Evolutionary conservation across 2,888 invertebrate species (phyloP).

Genomic region (Caenorhabditis sp.): DNA sequence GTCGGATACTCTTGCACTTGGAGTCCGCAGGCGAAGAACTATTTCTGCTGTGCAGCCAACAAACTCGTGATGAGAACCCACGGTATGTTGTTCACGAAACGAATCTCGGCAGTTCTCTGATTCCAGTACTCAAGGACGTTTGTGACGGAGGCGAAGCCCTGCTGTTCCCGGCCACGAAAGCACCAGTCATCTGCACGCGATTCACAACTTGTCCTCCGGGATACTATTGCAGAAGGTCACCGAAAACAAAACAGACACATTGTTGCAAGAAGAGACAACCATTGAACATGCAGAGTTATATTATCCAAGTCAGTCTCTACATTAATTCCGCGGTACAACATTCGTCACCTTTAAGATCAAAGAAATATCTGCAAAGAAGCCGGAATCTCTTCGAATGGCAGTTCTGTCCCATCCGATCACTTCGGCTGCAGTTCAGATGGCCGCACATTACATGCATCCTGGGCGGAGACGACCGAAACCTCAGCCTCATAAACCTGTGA

Average conservation of each 20-base stretch:
- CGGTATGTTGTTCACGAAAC: slow-evolving; percentile 21
- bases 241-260: slow-evolving; percentile 57
- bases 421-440: slow-evolving; percentile 28
- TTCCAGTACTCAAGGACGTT: slow-evolving; percentile 58
- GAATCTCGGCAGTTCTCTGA: neutral
- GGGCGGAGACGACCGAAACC: slow-evolving; percentile 33
- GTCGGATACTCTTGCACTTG: slow-evolving; percentile 65
- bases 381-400: slow-evolving; percentile 34
- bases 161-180: slow-evolving; percentile 61
- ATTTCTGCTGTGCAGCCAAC: slow-evolving; percentile 66
- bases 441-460: slow-evolving; percentile 49
- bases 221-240: slow-evolving; percentile 60
- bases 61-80: slow-evolving; percentile 44
- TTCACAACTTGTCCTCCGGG: slow-evolving; percentile 60
- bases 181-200: slow-evolving; percentile 63
- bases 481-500: slow-evolving; percentile 39
- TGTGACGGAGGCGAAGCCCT: slow-evolving; percentile 64
- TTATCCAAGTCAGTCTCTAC: slow-evolving; percentile 41
- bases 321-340: neutral
- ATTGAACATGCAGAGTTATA: slow-evolving; percentile 61
- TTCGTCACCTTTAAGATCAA: slow-evolving; percentile 35
- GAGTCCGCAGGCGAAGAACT: slow-evolving; percentile 63
- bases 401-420: slow-evolving; percentile 19
- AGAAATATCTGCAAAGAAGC: slow-evolving; percentile 38
- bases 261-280: slow-evolving; percentile 61